Percentiles rank a stretch among this genome's conserved stretches.
phyloP scores from a whole-genome alignment of 2,797 vertebrate genomes.

The Clarias platycephalus region DNA sequence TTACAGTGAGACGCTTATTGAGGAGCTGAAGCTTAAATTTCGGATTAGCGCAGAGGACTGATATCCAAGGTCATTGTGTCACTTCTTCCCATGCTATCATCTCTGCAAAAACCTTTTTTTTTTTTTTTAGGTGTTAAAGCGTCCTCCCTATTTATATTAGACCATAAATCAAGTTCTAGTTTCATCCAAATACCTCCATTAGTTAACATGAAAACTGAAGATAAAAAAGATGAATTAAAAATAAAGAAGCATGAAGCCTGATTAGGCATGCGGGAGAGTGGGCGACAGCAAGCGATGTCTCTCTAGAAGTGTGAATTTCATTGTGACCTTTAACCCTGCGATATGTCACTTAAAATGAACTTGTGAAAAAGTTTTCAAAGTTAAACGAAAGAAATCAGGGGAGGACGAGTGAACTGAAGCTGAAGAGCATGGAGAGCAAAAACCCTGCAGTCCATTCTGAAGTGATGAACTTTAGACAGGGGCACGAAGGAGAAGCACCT shows the following conservation, averaged over 20 bases:
- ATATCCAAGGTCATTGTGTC: too few relatives aligned
- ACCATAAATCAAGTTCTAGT: background rate
- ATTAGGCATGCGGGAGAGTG: slow-evolving; percentile 21
- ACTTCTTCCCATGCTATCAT: too few relatives aligned
- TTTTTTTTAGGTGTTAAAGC: too few relatives aligned
- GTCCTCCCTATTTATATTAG: background rate
- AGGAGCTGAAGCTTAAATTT: too few relatives aligned
- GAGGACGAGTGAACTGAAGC: background rate
- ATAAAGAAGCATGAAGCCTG: slow-evolving; percentile 9
- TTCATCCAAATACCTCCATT: background rate
- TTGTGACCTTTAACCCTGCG: background rate
- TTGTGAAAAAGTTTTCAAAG: background rate
- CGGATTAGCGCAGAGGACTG: too few relatives aligned
- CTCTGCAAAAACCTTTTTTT: too few relatives aligned
- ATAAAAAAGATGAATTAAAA: background rate
- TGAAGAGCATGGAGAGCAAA: background rate
- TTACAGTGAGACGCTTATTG: too few relatives aligned
- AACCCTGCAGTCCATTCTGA: background rate
- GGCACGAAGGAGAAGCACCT: background rate
- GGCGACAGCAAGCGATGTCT: slow-evolving; percentile 1
- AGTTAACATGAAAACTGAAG: background rate
- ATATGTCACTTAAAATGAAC: slow-evolving; percentile 3
- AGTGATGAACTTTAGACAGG: background rate
- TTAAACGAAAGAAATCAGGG: background rate
- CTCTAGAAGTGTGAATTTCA: slow-evolving; percentile 14